phyloP scores from a whole-genome alignment of 2,113 vertebrate species.

The Meleagris gallopavo region DNA sequence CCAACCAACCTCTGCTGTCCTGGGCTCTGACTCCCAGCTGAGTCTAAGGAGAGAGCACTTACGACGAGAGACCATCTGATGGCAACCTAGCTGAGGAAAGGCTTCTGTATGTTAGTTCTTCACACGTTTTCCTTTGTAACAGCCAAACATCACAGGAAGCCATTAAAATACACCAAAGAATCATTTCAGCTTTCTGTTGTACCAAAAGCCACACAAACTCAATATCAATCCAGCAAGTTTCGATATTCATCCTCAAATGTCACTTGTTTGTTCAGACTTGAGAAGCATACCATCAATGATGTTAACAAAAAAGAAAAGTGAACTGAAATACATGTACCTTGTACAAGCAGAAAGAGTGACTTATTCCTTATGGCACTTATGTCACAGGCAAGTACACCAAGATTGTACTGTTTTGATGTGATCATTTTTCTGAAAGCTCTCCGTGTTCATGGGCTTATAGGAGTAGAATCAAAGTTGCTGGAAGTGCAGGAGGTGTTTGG shows the following conservation, averaged over 20 bases:
- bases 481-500: not conserved
- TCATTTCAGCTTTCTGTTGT: not conserved
- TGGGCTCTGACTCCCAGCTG: not conserved
- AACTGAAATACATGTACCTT: not conserved
- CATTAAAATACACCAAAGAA: not conserved
- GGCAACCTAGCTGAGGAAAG: not conserved
- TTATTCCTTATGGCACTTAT: not conserved
- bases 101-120: not conserved
- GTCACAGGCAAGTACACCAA: not conserved
- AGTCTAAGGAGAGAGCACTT: not conserved
- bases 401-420: not conserved
- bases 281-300: not conserved
- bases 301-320: not conserved
- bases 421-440: not conserved
- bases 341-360: not conserved
- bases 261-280: not conserved
- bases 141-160: not conserved
- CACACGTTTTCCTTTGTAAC: not conserved
- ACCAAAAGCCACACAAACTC: not conserved
- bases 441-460: not conserved
- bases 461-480: not conserved
- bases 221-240: not conserved
- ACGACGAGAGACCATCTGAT: not conserved
- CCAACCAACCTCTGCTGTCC: not conserved
- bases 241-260: not conserved